phyloP scores from a whole-genome alignment of 1,140 invertebrate species.

The Halyomorpha halys region DNA sequence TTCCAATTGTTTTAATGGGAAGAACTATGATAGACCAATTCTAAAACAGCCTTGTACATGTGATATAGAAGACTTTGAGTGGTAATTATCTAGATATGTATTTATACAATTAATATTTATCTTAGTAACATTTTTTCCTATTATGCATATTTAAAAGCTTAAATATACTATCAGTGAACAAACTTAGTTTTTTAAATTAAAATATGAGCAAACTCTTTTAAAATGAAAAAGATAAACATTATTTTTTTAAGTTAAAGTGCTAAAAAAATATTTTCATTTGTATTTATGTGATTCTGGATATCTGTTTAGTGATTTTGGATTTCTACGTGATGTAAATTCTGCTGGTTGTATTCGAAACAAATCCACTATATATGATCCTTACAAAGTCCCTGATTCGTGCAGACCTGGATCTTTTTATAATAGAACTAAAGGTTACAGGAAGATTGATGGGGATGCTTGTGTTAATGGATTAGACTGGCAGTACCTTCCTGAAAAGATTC shows the following conservation, averaged over 20 bases:
- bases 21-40: conserved; percentile 57
- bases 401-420: conserved; percentile 63
- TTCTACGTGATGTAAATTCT: conserved; percentile 35
- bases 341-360: conserved; percentile 49
- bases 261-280: no score
- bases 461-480: conserved; percentile 56
- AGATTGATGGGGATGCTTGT: conserved; percentile 71
- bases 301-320: conserved; percentile 46
- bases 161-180: no score
- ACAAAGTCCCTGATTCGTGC: conserved; percentile 53
- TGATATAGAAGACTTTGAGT: conserved; percentile 71
- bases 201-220: no score
- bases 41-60: conserved; percentile 64
- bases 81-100: conserved; percentile 38
- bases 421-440: conserved; percentile 73
- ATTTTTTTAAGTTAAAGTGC: no score
- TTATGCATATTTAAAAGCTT: no score
- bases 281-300: no score
- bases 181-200: no score
- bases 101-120: no score
- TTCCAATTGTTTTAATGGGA: conserved; percentile 68
- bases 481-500: conserved; percentile 54
- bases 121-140: no score
- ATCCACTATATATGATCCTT: conserved; percentile 41
- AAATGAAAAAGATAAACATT: no score